phyloP scores from a whole-genome alignment of 1,140 invertebrate species.

The Triops cancriformis region DNA sequence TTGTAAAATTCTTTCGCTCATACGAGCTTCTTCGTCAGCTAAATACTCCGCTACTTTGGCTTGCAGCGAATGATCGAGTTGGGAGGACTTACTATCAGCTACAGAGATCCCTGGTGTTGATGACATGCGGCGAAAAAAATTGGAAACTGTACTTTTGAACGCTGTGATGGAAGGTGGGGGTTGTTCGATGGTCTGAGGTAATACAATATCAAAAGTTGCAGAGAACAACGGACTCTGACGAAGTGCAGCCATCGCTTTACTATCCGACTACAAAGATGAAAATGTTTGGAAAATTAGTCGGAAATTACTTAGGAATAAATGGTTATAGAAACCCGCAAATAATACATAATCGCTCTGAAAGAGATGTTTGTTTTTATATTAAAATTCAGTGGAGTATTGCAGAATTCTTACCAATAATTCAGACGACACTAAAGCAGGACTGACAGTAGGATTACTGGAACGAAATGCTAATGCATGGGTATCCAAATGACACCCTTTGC shows the following conservation, averaged over 20 bases:
- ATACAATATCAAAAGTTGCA: slow-evolving; percentile 5
- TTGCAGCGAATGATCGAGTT: neutral
- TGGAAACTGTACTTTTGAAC: neutral
- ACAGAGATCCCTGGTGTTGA: neutral
- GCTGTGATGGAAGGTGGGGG: neutral
- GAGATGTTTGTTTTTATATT: no score
- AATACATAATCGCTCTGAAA: no score
- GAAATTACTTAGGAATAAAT: no score
- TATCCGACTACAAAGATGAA: neutral
- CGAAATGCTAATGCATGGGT: slow-evolving; percentile 4
- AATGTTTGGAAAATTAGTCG: no score
- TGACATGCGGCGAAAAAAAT: neutral
- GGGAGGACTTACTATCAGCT: neutral
- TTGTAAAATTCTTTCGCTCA: slow-evolving; percentile 15
- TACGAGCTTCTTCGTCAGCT: slow-evolving; percentile 10
- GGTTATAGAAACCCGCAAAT: no score
- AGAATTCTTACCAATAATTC: neutral
- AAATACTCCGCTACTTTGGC: neutral
- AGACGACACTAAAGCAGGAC: neutral
- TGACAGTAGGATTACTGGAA: neutral
- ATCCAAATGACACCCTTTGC: slow-evolving; percentile 18
- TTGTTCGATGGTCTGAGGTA: neutral
- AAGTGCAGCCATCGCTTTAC: neutral
- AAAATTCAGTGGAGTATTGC: no score
- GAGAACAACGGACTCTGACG: neutral